Percentiles rank a stretch among this genome's conserved stretches.
Evolutionary conservation across 1,140 invertebrate genomes (phyloP).

Genomic region (Anthonomus grandis): DNA sequence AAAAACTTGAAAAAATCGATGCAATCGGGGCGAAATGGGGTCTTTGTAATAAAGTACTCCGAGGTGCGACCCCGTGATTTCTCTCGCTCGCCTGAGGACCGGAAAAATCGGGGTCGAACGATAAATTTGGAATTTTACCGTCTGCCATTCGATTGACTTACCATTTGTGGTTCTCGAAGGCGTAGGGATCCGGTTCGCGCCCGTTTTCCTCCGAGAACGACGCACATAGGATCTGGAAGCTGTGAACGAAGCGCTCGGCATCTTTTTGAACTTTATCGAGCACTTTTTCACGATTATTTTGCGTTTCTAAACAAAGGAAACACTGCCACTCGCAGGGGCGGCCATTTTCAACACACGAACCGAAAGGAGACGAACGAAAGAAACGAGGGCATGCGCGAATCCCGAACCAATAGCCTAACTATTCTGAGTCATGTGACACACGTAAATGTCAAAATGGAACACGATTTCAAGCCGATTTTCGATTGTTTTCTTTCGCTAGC

Average conservation of each 20-base stretch:
- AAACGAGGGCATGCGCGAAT: conserved; percentile 19
- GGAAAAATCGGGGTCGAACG: conserved; percentile 12
- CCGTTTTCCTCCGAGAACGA: conserved; percentile 83
- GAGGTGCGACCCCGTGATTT: not conserved
- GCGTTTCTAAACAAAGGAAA: conserved; percentile 59
- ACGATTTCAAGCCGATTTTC: conserved; percentile 41
- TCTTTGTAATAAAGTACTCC: too few species aligned
- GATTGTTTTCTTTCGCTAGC: conserved; percentile 51
- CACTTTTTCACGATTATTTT: conserved; percentile 27
- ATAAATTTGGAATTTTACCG: conserved; percentile 10
- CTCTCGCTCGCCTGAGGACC: not conserved
- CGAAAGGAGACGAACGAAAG: conserved; percentile 18
- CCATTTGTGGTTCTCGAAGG: conserved; percentile 71
- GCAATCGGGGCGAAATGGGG: conserved; percentile 18
- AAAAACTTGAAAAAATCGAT: conserved; percentile 26
- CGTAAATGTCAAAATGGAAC: conserved; percentile 50
- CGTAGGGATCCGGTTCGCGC: conserved; percentile 71
- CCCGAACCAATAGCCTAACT: conserved; percentile 34
- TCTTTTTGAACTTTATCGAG: conserved; percentile 53
- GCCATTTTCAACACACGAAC: conserved; percentile 56
- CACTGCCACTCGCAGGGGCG: conserved; percentile 59
- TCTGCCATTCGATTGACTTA: conserved; percentile 50
- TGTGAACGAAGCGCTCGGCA: conserved; percentile 87
- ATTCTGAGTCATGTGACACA: conserved; percentile 42
- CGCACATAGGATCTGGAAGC: conserved; percentile 82